Percentiles rank a stretch among this genome's conserved stretches.
These are phyloP conservation scores for Acanthisitta chloris DNA, from an alignment of 2,113 vertebrate genomes.

Conservation along the genomic window DNA sequence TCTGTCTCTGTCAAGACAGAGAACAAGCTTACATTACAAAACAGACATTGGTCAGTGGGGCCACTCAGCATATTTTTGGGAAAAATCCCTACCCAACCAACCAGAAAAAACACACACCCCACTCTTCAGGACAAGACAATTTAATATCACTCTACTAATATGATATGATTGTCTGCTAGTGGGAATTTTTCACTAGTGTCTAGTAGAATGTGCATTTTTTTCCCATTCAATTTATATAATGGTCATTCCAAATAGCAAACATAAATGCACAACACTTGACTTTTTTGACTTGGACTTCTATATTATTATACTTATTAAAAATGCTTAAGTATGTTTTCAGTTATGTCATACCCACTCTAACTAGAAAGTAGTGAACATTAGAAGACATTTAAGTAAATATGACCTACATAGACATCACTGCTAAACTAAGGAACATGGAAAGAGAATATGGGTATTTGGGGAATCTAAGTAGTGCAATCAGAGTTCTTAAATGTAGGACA, in stretches of 20 bases:
- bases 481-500: not conserved
- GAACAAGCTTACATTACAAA: not conserved
- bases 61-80: accelerated
- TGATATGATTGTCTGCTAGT: not conserved
- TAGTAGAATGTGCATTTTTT: not conserved
- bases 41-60: not conserved
- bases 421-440: not conserved
- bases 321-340: not conserved
- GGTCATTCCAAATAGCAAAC: not conserved
- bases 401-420: not conserved
- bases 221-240: not conserved
- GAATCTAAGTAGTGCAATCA: not conserved
- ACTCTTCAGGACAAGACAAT: not conserved
- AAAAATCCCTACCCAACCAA: accelerated
- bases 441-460: not conserved
- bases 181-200: not conserved
- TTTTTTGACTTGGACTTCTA: not conserved
- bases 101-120: accelerated
- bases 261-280: not conserved
- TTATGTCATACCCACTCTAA: not conserved
- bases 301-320: not conserved
- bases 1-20: not conserved
- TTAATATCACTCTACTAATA: not conserved
- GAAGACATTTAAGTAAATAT: not conserved
- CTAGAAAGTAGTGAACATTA: not conserved